Evolutionary conservation across 2,888 invertebrate species (phyloP), one percentile per base, ranked within the genome.

Genomic region (Dolichopus griseipennis): DNA sequence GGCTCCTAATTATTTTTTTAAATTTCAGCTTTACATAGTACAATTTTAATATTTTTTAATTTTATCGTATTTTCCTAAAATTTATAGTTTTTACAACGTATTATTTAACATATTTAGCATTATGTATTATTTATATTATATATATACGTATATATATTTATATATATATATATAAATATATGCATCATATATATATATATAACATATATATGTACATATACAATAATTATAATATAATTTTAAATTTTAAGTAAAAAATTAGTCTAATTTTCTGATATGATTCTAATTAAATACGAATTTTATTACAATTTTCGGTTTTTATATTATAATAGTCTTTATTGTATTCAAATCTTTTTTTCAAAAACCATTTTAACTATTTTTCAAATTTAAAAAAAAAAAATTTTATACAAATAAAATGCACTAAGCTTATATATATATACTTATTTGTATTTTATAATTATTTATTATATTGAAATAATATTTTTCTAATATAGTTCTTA

Each of bases 251-350:
- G 52, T 52, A 52, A 52, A 52, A 52, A 52, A 52, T 52, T 52
- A 52, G 52, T 52, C 52, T 52, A 52, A 52, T 18, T 52, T 52
- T 52, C 9, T 52, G 52, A 52, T 52, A 52, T 52, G 52, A 52
- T 52, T 52, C 52, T 52, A 52, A 52, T 52, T 18, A 15, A 52
- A 52, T 52, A 52, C 52, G 52, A 18, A 18, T 52, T 12, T 52
- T 52, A 12, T 37, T 27, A 27, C 27, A 27, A n/a, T 41, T 41
- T 41, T 41, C 3, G 15, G 15, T 41, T 41, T 41, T 41, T 41
- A 12, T 41, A 41, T 41, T 9, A 41, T 12, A n/a, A 15, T 41
- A 15, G 12, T 41, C 41, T 41, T 41, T n/a, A n/a, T n/a, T 41
- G 15, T 12, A 12, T 9, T 15, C 41, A 41, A 41, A 41, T n/a